Evolutionary conservation across 1,140 invertebrate species (phyloP), one percentile per base, ranked within the genome.

Genomic region (Dufourea novaeangliae): DNA sequence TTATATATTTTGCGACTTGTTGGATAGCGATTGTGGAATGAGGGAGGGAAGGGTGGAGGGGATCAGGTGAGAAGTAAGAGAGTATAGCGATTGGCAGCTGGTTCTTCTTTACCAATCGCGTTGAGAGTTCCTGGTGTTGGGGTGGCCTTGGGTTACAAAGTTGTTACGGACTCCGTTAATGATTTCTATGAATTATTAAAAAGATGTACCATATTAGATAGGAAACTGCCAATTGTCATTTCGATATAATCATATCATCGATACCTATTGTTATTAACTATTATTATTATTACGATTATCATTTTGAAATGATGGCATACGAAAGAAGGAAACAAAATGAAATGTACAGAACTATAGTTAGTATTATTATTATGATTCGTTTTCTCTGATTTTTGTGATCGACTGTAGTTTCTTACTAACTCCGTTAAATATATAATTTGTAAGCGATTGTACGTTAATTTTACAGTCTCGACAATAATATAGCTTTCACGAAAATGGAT

Each of bases 171-270:
- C 27, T 17, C 57, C 37, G 52, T 73, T 83, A 81, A 50, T 84
- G 39, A 82, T 85, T 76, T 84, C 29, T 52, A 76, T 79, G 54
- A 80, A 78, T 84, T 74, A 69, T 85, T 78, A 61, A 82, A 39
- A 73, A 7, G 22, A 62, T 85, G 79, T 85, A 82, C 44, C 73
- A 81, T 84, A 85, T 73, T 85, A 80, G 74, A 73, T 85, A 84
- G 72, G 56, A 69, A 50, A 78, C 73, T 69, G 46, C 52, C 37
- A 79, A 83, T 84, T 84, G 68, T 80, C 50, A 73, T 67, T 63
- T 32, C n/a, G 52, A 66, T 84, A 39, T 84, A 74, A 81, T 78
- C 50, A 61, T 83, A 83, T 80, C 77, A 68, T 44, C 77, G 69
- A 83, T 44, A 73, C 20, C 10, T 72, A 63, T 77, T 62, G 34